Evolutionary conservation across 1,140 invertebrate genomes (phyloP).

Genomic region (Cyclargus thomasi): DNA sequence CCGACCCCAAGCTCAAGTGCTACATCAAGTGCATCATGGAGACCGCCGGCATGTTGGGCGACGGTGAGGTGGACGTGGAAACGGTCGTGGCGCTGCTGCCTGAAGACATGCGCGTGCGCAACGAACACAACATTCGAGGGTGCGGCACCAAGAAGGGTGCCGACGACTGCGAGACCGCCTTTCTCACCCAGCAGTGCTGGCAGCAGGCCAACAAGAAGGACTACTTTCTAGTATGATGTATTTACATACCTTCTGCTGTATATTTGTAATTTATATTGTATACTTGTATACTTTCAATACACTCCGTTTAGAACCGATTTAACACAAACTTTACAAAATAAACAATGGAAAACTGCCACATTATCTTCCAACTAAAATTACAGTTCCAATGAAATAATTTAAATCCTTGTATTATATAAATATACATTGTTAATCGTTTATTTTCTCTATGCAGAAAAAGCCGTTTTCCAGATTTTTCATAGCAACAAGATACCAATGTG

Average conservation of each 20-base stretch:
- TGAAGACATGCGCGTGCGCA: slow-evolving; percentile 39
- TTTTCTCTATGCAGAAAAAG: too few species aligned
- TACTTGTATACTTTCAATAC: neutral
- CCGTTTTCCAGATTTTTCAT: too few species aligned
- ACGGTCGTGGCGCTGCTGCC: slow-evolving; percentile 52
- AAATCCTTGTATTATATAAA: too few species aligned
- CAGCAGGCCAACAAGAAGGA: slow-evolving; percentile 49
- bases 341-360: too few species aligned
- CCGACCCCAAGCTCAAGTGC: slow-evolving; percentile 53
- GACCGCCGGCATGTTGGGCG: slow-evolving; percentile 59
- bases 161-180: slow-evolving; percentile 63
- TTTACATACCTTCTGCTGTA: neutral
- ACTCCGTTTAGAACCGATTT: too few species aligned
- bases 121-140: slow-evolving; percentile 35
- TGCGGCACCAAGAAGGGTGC: slow-evolving; percentile 52
- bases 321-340: too few species aligned
- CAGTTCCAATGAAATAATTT: too few species aligned
- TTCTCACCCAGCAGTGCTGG: slow-evolving; percentile 59
- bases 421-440: too few species aligned
- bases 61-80: slow-evolving; percentile 54
- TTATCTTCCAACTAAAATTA: too few species aligned
- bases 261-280: neutral
- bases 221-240: slow-evolving; percentile 51
- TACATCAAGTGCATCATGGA: slow-evolving; percentile 67
- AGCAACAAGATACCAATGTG: too few species aligned